Conservation (phyloP, 2,113 vertebrate genomes). For the Pica pica region DNA sequence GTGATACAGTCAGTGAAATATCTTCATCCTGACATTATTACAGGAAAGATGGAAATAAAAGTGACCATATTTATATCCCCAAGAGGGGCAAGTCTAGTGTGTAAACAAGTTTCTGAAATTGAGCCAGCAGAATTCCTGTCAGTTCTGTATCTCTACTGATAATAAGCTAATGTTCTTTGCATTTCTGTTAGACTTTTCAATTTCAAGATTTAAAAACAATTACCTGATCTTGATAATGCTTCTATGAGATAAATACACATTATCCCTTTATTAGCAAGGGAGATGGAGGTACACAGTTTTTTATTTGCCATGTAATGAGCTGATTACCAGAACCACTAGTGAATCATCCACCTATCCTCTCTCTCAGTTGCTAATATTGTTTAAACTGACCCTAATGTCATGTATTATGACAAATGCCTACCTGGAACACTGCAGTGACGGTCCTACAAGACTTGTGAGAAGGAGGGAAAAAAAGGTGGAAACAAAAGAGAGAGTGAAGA, state of each 20-base stretch:
- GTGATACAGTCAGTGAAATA: background rate
- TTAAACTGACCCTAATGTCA: background rate
- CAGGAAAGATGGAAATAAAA: background rate
- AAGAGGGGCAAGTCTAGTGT: background rate
- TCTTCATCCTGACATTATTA: background rate
- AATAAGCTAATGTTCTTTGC: background rate
- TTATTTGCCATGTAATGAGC: background rate
- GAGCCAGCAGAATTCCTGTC: conserved; percentile 12
- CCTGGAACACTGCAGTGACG: background rate
- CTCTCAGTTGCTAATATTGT: background rate
- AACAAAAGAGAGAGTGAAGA: background rate
- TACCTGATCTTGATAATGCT: background rate
- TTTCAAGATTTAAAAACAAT: conserved; percentile 11
- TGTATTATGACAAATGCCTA: background rate
- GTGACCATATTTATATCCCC: background rate
- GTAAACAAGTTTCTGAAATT: conserved; percentile 23
- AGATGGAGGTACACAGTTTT: background rate
- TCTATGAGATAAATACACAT: background rate
- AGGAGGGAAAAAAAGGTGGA: rapidly evolving
- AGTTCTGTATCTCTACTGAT: background rate
- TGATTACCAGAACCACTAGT: background rate
- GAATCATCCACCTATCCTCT: background rate
- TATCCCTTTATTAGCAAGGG: background rate
- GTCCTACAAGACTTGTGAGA: background rate
- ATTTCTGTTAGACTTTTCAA: background rate